Evolutionary conservation across 2,888 invertebrate genomes (phyloP).

Genomic region (Isotomurus palustris): DNA sequence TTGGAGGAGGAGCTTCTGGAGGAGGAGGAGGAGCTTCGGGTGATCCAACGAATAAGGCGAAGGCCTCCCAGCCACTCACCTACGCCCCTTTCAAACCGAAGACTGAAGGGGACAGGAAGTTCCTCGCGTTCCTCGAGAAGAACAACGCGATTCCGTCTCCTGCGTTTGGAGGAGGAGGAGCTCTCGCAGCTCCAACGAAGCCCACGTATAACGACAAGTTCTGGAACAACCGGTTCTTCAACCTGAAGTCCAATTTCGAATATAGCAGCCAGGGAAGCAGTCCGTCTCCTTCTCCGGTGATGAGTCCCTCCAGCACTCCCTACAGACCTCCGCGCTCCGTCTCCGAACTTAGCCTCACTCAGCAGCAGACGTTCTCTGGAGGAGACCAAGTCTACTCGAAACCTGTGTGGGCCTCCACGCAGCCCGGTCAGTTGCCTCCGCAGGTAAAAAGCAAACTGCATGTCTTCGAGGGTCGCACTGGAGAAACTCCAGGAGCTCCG

Average conservation of each 20-base stretch:
- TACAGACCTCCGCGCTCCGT: slow-evolving; percentile 32
- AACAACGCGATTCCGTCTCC: slow-evolving; percentile 53
- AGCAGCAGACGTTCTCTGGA: slow-evolving; percentile 11
- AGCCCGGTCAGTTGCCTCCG: slow-evolving; percentile 35
- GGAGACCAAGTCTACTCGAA: slow-evolving; percentile 20
- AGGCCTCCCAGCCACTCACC: neutral
- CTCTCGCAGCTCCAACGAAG: slow-evolving; percentile 48
- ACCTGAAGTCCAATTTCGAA: slow-evolving; percentile 77
- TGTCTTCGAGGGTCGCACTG: slow-evolving; percentile 39
- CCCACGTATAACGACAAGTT: slow-evolving; percentile 55
- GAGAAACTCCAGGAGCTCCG: slow-evolving; percentile 14
- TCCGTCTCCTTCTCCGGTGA: slow-evolving; percentile 42
- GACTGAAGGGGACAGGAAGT: slow-evolving; percentile 79
- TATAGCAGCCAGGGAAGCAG: slow-evolving; percentile 45
- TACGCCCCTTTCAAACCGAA: slow-evolving; percentile 60
- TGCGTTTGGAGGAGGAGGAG: too few species aligned
- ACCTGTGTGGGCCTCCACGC: slow-evolving; percentile 36
- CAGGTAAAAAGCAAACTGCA: slow-evolving; percentile 44
- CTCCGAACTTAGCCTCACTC: slow-evolving; percentile 31
- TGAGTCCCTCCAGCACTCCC: slow-evolving; percentile 13
- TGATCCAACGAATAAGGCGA: slow-evolving; percentile 36
- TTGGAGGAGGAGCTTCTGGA: slow-evolving; percentile 35
- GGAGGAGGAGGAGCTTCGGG: slow-evolving; percentile 45
- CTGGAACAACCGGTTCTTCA: slow-evolving; percentile 78
- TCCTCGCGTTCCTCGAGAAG: slow-evolving; percentile 74